Evolutionary conservation across 1,140 invertebrate species (phyloP).

Genomic region (Sycophaga agraensis): DNA sequence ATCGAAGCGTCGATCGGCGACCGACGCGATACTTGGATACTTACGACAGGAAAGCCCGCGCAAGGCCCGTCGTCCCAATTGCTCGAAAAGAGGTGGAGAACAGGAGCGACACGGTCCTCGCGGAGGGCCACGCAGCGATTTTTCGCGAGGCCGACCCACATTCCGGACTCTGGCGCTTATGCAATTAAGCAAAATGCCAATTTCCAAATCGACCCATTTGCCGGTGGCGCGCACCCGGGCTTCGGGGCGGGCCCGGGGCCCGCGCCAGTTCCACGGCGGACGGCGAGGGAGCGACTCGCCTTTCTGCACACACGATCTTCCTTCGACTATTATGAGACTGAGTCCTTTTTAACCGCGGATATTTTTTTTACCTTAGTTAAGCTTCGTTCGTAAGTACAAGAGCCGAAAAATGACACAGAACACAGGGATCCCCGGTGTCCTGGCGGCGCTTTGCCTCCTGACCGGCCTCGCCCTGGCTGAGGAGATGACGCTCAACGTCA

Average conservation of each 20-base stretch:
- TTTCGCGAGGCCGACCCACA: slow-evolving; percentile 32
- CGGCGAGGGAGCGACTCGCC: slow-evolving; percentile 5
- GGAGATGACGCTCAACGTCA: slow-evolving; percentile 42
- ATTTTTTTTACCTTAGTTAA: neutral
- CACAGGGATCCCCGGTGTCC: neutral
- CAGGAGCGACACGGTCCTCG: too few species aligned
- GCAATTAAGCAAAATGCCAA: slow-evolving; percentile 34
- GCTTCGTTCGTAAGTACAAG: neutral
- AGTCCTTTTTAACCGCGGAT: neutral
- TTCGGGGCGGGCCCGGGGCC: too few species aligned
- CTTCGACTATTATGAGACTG: neutral
- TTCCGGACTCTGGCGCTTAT: slow-evolving; percentile 32
- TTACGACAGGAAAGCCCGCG: too few species aligned
- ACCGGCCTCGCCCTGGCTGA: slow-evolving; percentile 17
- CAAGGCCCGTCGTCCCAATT: too few species aligned
- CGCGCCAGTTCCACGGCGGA: slow-evolving; percentile 6
- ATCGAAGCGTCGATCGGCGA: too few species aligned
- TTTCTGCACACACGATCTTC: neutral
- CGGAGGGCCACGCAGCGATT: too few species aligned
- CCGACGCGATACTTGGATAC: too few species aligned
- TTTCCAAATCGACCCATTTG: slow-evolving; percentile 39
- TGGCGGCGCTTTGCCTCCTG: neutral
- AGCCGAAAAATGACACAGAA: neutral
- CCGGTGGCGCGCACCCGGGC: too few species aligned
- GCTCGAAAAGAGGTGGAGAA: too few species aligned